These are phyloP conservation scores for Hydrozoanthus tunicans DNA, from an alignment of 64 coral and sea anemone genomes.

Conservation along the genomic window DNA sequence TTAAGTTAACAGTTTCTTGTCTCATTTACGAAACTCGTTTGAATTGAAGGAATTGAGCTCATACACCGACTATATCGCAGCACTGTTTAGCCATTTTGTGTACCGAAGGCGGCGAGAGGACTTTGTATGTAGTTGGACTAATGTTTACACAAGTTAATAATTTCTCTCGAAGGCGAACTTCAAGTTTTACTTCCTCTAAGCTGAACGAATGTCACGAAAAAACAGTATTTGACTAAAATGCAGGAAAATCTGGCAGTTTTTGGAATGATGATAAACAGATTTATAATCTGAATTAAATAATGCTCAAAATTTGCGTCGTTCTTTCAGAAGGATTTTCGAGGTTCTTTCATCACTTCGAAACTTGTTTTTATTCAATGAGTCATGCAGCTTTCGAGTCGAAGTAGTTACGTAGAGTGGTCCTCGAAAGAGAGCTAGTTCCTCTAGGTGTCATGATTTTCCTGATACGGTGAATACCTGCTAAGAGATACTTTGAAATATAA, in stretches of 20 bases:
- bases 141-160: constrained; percentile 64
- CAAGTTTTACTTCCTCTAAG: constrained; percentile 76
- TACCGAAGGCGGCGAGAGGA: constrained; percentile 86
- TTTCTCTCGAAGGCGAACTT: constrained; percentile 74
- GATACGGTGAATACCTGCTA: constrained; percentile 63
- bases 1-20: constrained; percentile 8
- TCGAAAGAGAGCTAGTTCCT: constrained; percentile 35
- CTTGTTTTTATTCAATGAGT: constrained; percentile 41
- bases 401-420: constrained; percentile 39
- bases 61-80: constrained; percentile 25
- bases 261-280: constrained; percentile 49
- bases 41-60: background rate
- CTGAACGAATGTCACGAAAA: constrained; percentile 67
- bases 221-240: constrained; percentile 18
- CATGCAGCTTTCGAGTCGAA: constrained; percentile 56
- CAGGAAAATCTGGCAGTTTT: constrained; percentile 46
- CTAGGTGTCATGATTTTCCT: constrained; percentile 50
- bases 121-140: constrained; percentile 55
- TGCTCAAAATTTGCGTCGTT: constrained; percentile 30
- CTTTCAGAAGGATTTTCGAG: background rate
- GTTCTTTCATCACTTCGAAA: constrained; percentile 54
- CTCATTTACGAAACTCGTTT: background rate
- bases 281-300: constrained; percentile 26
- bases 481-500: constrained; percentile 87
- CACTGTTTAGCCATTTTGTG: constrained; percentile 91